Base-by-base conservation (phyloP, 92 coral and sea anemone genomes). In the Hydrozoanthus gracilis region DNA sequence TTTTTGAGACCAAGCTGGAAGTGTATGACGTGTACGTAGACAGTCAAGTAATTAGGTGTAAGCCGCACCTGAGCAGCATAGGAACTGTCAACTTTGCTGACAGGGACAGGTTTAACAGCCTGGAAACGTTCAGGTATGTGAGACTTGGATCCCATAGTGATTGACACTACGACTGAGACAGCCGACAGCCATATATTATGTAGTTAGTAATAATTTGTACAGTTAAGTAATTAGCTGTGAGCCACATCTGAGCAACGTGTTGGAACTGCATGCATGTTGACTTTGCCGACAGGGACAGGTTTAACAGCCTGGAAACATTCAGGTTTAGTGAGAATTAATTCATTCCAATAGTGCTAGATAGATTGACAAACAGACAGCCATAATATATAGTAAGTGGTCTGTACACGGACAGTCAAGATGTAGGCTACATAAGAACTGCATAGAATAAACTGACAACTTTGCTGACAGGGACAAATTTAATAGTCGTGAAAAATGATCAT, bases 1-100 rank as follows among this genome's bases (percentile, higher is more conserved):
- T 97, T 84, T 97, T 97, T 90, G 99, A 97, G 69, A 92, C 88
- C 44, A 97, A 97, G 85, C 76, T 86, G 62, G 95, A 89, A 11
- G 95, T 95, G 39, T 97, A 93, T 72, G 99, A 97, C 73, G 99
- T 97, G 16, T 97, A 95, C 78, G 95, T 97, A 27, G 98, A 97
- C 82, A 97, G 93, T 84, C 99, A 97, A 72, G 91, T 93, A 55
- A 86, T 97, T 78, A 91, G 86, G 61, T 95, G 98, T 83, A 95
- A 93, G 60, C 98, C 92, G 54, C 95, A 97, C 85, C 88, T 97
- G 88, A 91, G 92, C 18, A 84, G 92, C 62, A 90, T 94, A 54
- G 94, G 92, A 45, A 92, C 92, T 67, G 83, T 92, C 20, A 97
- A 95, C 84, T 86, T 90, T 83, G 92, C 92, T 20, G 99, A 97